Evolutionary conservation across 2,797 vertebrate species (phyloP).

Genomic region (Mormyrus proboscirostris): DNA sequence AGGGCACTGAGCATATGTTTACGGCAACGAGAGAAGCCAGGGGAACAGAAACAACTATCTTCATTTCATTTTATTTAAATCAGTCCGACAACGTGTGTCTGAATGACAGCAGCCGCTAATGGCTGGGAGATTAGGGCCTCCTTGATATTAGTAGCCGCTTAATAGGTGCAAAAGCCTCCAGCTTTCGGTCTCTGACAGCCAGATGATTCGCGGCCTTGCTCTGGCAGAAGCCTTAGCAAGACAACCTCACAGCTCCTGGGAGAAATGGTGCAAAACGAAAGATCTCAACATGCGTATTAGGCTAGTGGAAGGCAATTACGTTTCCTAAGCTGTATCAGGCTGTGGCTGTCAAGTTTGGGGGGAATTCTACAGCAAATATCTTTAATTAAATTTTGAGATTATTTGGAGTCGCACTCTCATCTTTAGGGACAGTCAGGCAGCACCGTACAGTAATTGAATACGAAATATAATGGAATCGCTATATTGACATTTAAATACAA

Average conservation of each 20-base stretch:
- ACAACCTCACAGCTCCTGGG: not conserved
- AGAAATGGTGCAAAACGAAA: not conserved
- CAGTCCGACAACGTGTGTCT: constrained; percentile 97
- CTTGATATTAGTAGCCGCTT: constrained; percentile 85
- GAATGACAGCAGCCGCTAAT: constrained; percentile 99
- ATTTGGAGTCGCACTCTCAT: constrained; percentile 3
- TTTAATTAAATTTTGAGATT: not conserved
- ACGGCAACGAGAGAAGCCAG: constrained; percentile 99
- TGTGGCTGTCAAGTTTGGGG: not conserved
- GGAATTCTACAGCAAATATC: not conserved
- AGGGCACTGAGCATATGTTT: constrained; percentile 99
- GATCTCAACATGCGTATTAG: not conserved
- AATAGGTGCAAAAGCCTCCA: constrained; percentile 45
- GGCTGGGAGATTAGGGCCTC: constrained; percentile 86
- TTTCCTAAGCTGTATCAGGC: not conserved
- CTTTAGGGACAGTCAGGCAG: not conserved
- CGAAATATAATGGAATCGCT: not conserved
- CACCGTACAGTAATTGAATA: not conserved
- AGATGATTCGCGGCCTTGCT: not conserved
- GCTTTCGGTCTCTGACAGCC: not conserved
- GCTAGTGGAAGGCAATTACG: not conserved
- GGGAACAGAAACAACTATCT: constrained; percentile 99
- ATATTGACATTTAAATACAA: not conserved
- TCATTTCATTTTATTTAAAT: constrained; percentile 99
- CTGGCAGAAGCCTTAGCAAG: not conserved